phyloP scores from a whole-genome alignment of 2,113 vertebrate species.

The Thalassoma bifasciatum region DNA sequence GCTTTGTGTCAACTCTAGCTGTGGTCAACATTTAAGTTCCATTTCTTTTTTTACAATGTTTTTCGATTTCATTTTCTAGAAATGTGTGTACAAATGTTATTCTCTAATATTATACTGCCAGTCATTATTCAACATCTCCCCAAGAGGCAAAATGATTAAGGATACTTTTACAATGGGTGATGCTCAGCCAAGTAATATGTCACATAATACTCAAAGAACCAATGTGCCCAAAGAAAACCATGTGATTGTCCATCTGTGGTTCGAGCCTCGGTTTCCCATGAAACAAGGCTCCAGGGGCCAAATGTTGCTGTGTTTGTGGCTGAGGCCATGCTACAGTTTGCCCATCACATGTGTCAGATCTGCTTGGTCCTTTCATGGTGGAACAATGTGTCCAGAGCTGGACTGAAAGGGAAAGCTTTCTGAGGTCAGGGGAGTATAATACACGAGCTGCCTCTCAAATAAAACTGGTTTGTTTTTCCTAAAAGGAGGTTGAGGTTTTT shows the following conservation, averaged over 20 bases:
- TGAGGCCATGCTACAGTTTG: slow-evolving; percentile 65
- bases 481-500: slow-evolving; percentile 78
- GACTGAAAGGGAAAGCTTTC: slow-evolving; percentile 68
- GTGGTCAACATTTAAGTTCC: slow-evolving; percentile 26
- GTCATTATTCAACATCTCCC: slow-evolving; percentile 55
- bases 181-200: slow-evolving; percentile 63
- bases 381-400: slow-evolving; percentile 67
- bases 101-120: slow-evolving; percentile 20
- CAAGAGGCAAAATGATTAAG: slow-evolving; percentile 48
- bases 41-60: slow-evolving; percentile 16
- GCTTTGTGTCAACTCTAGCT: slow-evolving; percentile 8
- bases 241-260: slow-evolving; percentile 64
- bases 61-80: slow-evolving; percentile 28
- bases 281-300: slow-evolving; percentile 61
- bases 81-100: slow-evolving; percentile 36
- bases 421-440: slow-evolving; percentile 77
- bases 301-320: slow-evolving; percentile 62
- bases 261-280: slow-evolving; percentile 53
- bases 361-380: slow-evolving; percentile 51
- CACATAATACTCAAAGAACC: slow-evolving; percentile 60
- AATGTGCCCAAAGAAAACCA: slow-evolving; percentile 48
- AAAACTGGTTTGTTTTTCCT: slow-evolving; percentile 80
- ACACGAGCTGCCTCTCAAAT: slow-evolving; percentile 71
- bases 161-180: slow-evolving; percentile 59
- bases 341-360: slow-evolving; percentile 65